Percentiles rank a stretch among this genome's conserved stretches.
Evolutionary conservation across 2,113 vertebrate genomes (phyloP).

Genomic region (Microcebus tavaratra): DNA sequence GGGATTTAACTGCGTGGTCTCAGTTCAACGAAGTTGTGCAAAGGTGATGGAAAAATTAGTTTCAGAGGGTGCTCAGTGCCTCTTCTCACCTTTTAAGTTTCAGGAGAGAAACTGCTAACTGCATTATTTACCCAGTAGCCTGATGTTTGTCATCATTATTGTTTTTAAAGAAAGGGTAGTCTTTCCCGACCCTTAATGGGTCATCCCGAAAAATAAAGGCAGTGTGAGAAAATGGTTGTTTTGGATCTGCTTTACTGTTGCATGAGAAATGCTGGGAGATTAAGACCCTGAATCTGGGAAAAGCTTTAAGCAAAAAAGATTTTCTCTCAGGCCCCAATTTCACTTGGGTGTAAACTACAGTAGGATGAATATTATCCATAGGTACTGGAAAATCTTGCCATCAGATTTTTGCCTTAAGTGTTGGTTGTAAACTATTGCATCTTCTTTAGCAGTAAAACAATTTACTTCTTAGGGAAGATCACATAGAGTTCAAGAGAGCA

Average conservation of each 20-base stretch:
- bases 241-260: background rate
- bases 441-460: slow-evolving; percentile 50
- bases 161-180: background rate
- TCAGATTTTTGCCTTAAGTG: background rate
- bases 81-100: background rate
- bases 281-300: background rate
- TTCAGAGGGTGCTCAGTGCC: background rate
- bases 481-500: background rate
- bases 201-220: slow-evolving; percentile 10
- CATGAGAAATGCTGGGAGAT: background rate
- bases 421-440: background rate
- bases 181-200: background rate
- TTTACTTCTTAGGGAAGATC: slow-evolving; percentile 32
- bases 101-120: background rate
- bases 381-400: background rate
- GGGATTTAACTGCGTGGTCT: slow-evolving; percentile 35
- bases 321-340: background rate
- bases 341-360: background rate
- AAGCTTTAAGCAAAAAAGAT: background rate
- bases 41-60: slow-evolving; percentile 9
- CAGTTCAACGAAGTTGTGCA: slow-evolving; percentile 10
- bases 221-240: background rate
- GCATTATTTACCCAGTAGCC: background rate
- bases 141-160: background rate
- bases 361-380: background rate